Base-by-base conservation (phyloP, 2,888 invertebrate species). In the Noctua fimbriata region DNA sequence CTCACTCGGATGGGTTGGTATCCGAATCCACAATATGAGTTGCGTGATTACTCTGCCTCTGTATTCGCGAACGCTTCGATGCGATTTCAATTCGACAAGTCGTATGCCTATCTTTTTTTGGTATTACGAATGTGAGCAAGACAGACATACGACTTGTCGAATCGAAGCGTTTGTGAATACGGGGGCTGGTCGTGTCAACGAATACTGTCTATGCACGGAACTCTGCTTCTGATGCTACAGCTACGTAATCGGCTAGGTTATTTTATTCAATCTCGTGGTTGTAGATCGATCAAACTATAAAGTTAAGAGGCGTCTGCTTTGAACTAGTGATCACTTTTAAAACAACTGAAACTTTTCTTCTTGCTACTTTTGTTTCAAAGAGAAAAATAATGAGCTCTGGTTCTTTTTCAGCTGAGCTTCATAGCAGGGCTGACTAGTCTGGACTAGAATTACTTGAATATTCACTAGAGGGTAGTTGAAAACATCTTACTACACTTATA, bases 261-360 rank as follows among this genome's bases (percentile, higher is more conserved):
- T 72, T 65, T 81, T 28, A 52, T 82, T 69, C 7, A 75, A 36
- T 28, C 16, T 52, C 10, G 36, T 58, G 32, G 41, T 24, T 49
- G 28, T 4, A 83, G 24, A 83, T 78, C 55, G 41, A 72, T 78
- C 84, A 58, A 69, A 78, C 47, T 58, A 63, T 32, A 41, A 78
- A 69, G 63, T 49, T n/a, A 14, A 32, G 49, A 32, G 28, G 24
- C 14, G 28, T 70, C 58, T 66, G 21, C 24, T 69, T 66, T n/a
- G 14, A 32, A 32, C 12, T 47, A 65, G 32, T 52, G n/a, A 60
- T 58, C 66, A 14, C 44, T 70, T 83, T 63, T 41, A 63, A 60
- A 77, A 24, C 41, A 65, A 66, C 36, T 69, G 28, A 55, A 5
- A 73, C 10, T 52, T 63, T 36, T 55, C 24, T 28, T 24, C 2